Evolutionary conservation across 2,888 invertebrate genomes (phyloP).

Genomic region (Idaea biselata): DNA sequence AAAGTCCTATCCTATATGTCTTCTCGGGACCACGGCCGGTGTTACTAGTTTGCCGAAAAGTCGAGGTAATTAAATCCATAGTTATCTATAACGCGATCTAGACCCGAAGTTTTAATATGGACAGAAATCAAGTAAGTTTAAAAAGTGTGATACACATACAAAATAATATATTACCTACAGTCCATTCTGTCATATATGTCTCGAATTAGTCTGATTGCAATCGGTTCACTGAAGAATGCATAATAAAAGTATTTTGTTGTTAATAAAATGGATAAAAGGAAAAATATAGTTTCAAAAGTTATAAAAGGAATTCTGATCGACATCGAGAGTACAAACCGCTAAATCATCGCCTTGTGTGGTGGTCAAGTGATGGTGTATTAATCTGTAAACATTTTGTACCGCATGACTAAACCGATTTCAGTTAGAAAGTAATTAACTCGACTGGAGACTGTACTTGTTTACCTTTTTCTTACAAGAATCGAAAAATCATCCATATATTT

Average conservation of each 20-base stretch:
- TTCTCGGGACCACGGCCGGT: no score
- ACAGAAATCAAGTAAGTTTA: no score
- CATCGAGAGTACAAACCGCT: conserved; percentile 53
- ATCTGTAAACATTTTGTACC: conserved; percentile 29
- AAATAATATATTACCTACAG: no score
- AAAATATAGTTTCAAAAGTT: conserved; percentile 30
- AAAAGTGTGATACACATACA: no score
- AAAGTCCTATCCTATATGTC: no score
- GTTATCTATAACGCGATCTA: no score
- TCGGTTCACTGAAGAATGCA: conserved; percentile 49
- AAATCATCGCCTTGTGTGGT: conserved; percentile 62
- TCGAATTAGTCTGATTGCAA: conserved; percentile 52
- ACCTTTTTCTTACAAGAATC: neutral
- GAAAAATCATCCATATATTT: neutral
- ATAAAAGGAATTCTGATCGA: conserved; percentile 50
- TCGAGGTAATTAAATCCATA: no score
- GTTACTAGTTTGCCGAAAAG: no score
- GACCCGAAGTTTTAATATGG: no score
- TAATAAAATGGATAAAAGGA: conserved; percentile 42
- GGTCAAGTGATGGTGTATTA: conserved; percentile 27
- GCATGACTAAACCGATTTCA: neutral
- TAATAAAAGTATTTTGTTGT: conserved; percentile 62
- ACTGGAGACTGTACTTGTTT: neutral
- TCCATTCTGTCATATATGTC: conserved; percentile 30
- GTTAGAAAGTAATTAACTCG: conserved; percentile 33